These are phyloP conservation scores for Onychomys leucogaster DNA, from an alignment of 2,797 vertebrate genomes.

Conservation along the genomic window DNA sequence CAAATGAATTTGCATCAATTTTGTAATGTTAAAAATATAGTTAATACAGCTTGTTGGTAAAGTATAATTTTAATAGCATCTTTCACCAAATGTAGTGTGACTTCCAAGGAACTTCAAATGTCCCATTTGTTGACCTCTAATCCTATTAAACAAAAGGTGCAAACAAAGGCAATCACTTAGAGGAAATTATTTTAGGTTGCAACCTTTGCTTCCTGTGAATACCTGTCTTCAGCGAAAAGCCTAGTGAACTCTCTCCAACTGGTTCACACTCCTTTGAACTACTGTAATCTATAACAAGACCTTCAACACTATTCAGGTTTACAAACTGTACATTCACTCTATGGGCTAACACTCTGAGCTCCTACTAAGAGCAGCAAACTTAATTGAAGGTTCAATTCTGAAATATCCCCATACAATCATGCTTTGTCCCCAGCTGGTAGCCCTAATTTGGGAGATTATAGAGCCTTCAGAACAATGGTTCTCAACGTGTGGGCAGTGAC, in stretches of 20 bases:
- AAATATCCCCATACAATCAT: neutral
- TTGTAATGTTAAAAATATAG: slow-evolving; percentile 46
- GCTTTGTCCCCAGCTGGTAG: neutral
- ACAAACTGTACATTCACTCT: neutral
- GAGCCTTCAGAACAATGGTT: neutral
- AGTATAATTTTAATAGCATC: slow-evolving; percentile 40
- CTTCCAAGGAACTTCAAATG: slow-evolving; percentile 52
- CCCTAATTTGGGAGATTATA: neutral
- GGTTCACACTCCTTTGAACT: neutral
- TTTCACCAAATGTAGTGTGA: slow-evolving; percentile 41
- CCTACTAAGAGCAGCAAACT: neutral
- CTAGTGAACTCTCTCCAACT: neutral
- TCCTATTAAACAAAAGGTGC: slow-evolving; percentile 5
- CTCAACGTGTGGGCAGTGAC: too few species aligned
- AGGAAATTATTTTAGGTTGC: neutral
- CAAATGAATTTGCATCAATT: neutral
- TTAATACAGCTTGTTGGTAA: slow-evolving; percentile 36
- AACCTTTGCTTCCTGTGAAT: neutral
- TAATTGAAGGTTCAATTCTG: neutral
- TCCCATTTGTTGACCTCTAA: neutral
- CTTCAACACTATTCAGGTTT: neutral
- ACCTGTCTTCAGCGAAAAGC: neutral
- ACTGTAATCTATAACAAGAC: neutral
- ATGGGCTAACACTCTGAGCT: neutral
- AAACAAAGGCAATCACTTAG: neutral